A percentile compares a stretch with the other conserved stretches of the same genome.
These are phyloP conservation scores for Neofelis nebulosa DNA, from an alignment of 2,113 vertebrate genomes.

Conservation along the genomic window DNA sequence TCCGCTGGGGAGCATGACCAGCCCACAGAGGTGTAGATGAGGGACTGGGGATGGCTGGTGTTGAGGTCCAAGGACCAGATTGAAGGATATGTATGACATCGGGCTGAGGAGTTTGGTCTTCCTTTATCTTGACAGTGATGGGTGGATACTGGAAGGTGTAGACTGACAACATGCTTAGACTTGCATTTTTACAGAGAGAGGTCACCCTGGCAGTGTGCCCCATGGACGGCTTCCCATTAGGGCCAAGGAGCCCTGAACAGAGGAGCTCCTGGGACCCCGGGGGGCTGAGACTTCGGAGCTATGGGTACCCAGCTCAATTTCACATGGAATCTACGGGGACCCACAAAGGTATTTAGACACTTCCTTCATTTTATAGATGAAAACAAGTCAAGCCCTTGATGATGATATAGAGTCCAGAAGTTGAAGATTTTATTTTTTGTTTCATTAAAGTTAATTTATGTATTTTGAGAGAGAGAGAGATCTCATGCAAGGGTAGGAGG, in stretches of 20 bases:
- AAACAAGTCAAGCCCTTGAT: neutral
- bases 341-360: no score
- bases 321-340: no score
- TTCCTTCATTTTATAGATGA: neutral
- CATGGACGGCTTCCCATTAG: fast-evolving
- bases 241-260: neutral
- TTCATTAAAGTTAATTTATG: no score
- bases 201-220: fast-evolving
- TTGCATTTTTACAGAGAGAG: neutral
- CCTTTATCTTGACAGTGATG: neutral
- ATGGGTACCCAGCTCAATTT: fast-evolving
- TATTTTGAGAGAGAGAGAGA: no score
- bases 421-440: no score
- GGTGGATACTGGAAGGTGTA: neutral
- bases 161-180: neutral
- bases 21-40: no score
- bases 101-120: neutral
- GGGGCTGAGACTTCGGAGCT: neutral
- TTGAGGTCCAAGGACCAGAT: no score
- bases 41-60: neutral
- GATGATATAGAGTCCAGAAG: fast-evolving
- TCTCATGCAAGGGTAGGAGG: no score
- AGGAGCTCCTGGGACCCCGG: fast-evolving
- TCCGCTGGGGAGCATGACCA: fast-evolving
- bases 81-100: fast-evolving